Percentiles rank a stretch among this genome's conserved stretches.
phyloP scores from a whole-genome alignment of 2,888 invertebrate genomes.

The Watsonalla binaria region DNA sequence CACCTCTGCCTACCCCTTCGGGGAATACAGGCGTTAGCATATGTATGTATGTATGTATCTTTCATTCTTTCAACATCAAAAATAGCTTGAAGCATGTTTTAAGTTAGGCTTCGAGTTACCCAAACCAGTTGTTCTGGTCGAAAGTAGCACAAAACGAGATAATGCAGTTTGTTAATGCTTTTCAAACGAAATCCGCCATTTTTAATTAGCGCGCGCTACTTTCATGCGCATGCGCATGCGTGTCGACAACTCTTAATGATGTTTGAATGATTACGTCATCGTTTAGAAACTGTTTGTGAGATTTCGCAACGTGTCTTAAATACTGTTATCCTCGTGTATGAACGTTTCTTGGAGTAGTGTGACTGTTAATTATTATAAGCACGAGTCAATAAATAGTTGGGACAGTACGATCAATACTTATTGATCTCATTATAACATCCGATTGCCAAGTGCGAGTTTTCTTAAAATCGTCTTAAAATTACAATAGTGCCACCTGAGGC shows the following conservation, averaged over 20 bases:
- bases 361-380: too few species aligned
- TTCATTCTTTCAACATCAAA: too few species aligned
- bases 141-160: background rate
- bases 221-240: background rate
- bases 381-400: too few species aligned
- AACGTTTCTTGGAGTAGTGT: too few species aligned
- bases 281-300: background rate
- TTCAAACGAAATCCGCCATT: background rate
- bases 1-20: too few species aligned
- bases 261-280: constrained; percentile 3
- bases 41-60: too few species aligned
- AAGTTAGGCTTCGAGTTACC: background rate
- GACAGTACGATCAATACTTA: too few species aligned
- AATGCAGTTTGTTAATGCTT: background rate
- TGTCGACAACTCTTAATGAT: background rate
- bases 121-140: background rate
- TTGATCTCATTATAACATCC: too few species aligned
- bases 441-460: too few species aligned
- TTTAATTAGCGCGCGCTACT: background rate
- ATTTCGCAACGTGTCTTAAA: background rate
- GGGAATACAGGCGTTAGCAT: too few species aligned
- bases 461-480: too few species aligned
- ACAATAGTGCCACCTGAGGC: too few species aligned
- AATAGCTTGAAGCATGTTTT: background rate
- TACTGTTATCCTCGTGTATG: background rate